phyloP scores from a whole-genome alignment of 1,140 invertebrate genomes.

The Rhagoletis pomonella region DNA sequence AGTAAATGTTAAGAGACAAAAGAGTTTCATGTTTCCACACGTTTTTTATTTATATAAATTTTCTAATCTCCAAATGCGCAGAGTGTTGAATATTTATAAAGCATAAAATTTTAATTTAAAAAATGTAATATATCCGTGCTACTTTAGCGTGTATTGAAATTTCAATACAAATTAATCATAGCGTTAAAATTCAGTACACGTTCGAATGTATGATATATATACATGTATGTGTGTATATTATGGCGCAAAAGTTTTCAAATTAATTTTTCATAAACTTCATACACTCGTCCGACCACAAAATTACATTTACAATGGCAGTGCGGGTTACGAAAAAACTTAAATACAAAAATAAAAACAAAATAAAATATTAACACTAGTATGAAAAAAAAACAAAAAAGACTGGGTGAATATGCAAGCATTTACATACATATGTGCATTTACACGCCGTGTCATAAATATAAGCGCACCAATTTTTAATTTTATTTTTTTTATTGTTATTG shows the following conservation, averaged over 20 bases:
- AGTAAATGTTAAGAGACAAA: not conserved
- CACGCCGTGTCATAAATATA: too few relatives aligned
- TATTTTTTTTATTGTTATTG: too few relatives aligned
- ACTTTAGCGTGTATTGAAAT: not conserved
- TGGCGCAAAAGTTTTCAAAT: conserved; percentile 45
- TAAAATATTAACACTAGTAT: conserved; percentile 31
- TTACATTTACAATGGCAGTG: conserved; percentile 32
- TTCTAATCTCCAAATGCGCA: not conserved
- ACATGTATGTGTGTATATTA: not conserved
- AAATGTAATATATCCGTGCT: not conserved
- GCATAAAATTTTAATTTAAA: conserved; percentile 3
- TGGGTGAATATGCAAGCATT: not conserved
- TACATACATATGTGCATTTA: not conserved
- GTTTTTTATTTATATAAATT: too few relatives aligned
- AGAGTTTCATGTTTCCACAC: not conserved
- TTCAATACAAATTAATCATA: conserved; percentile 29
- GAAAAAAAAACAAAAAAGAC: conserved; percentile 3
- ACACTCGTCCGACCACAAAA: conserved; percentile 37
- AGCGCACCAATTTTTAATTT: too few relatives aligned
- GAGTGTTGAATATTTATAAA: not conserved
- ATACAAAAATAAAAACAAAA: conserved; percentile 18
- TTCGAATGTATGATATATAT: not conserved
- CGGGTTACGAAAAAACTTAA: not conserved
- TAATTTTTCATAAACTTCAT: conserved; percentile 49
- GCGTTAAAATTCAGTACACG: not conserved